Evolutionary conservation across 1,140 invertebrate species (phyloP).

Genomic region (Drosophila nannoptera): DNA sequence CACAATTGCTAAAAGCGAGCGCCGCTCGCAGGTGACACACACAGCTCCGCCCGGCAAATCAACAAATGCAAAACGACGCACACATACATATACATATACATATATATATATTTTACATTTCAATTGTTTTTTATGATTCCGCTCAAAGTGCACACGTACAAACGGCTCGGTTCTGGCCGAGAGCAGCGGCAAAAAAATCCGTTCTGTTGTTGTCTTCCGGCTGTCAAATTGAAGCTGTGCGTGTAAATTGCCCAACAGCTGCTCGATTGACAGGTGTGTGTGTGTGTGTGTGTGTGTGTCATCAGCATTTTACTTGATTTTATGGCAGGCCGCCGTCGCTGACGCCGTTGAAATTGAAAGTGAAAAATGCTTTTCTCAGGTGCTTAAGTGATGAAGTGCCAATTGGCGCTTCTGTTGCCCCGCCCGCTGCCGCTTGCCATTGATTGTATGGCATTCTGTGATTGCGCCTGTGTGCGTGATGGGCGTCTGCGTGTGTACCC

Average conservation of each 20-base stretch:
- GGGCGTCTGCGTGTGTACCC: slow-evolving; percentile 23
- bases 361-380: slow-evolving; percentile 74
- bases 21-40: slow-evolving; percentile 49
- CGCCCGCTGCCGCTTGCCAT: slow-evolving; percentile 36
- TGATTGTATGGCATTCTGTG: slow-evolving; percentile 56
- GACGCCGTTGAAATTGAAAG: slow-evolving; percentile 72
- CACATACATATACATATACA: slow-evolving; percentile 55
- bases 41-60: not conserved
- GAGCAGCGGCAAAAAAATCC: slow-evolving; percentile 10
- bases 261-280: slow-evolving; percentile 64
- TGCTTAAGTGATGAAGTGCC: slow-evolving; percentile 77
- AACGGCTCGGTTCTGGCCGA: not conserved
- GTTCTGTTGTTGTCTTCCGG: slow-evolving; percentile 55
- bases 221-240: slow-evolving; percentile 72
- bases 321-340: slow-evolving; percentile 65
- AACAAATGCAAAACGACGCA: slow-evolving; percentile 24
- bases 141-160: slow-evolving; percentile 71
- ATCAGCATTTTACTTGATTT: slow-evolving; percentile 72
- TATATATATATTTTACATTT: slow-evolving; percentile 78
- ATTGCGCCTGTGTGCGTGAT: slow-evolving; percentile 53
- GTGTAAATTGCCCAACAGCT: slow-evolving; percentile 76
- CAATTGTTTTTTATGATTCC: slow-evolving; percentile 78
- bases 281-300: slow-evolving; percentile 34
- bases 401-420: slow-evolving; percentile 47
- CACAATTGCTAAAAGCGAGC: slow-evolving; percentile 67